Evolutionary conservation across 2,113 vertebrate genomes (phyloP).

Genomic region (Spea multiplicata): DNA sequence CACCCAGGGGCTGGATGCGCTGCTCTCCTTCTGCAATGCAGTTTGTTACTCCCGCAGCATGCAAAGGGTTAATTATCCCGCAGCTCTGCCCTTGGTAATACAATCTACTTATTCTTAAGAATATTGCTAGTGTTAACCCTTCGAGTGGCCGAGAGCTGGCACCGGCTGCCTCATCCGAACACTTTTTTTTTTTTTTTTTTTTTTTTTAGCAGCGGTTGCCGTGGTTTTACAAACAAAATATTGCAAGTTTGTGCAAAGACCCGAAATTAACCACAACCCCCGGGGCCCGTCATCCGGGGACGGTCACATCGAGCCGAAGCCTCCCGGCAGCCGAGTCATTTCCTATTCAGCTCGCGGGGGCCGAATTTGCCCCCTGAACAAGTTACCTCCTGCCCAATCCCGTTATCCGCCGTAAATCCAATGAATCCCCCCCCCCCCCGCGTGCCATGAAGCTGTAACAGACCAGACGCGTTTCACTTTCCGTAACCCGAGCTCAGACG

Average conservation of each 20-base stretch:
- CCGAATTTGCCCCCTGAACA: not conserved
- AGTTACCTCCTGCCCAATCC: not conserved
- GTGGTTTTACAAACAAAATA: not conserved
- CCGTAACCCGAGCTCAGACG: no score
- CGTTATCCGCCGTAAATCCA: not conserved
- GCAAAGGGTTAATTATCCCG: no score
- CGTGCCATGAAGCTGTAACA: not conserved
- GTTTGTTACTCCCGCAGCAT: no score
- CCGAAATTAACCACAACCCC: slow-evolving; percentile 17
- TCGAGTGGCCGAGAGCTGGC: no score
- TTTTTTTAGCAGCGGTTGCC: not conserved
- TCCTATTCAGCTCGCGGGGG: not conserved
- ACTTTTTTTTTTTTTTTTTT: no score
- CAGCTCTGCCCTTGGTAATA: no score
- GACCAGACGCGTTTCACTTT: not conserved
- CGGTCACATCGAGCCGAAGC: not conserved
- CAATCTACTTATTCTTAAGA: no score
- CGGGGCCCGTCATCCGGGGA: no score
- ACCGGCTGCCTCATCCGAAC: no score
- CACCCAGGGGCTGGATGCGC: no score
- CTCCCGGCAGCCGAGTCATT: not conserved
- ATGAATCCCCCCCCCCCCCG: not conserved
- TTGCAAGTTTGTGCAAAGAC: not conserved
- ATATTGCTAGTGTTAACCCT: no score
- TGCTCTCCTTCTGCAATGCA: no score